Evolutionary conservation across 2,888 invertebrate genomes (phyloP).

Genomic region (Cantharis nigra): DNA sequence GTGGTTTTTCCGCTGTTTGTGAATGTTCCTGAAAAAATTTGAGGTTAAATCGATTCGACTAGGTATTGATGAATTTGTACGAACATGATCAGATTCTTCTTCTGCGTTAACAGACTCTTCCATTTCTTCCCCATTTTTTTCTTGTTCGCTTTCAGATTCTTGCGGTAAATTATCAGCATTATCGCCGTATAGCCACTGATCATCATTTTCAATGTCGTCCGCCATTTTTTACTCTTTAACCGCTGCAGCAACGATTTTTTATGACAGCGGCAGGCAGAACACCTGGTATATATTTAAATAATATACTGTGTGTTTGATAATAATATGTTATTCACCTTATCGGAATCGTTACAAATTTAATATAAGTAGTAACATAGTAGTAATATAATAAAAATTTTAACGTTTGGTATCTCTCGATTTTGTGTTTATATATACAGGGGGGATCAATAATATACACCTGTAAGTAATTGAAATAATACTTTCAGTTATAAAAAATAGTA

Average conservation of each 20-base stretch:
- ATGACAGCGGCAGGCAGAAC: neutral
- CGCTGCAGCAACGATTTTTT: neutral
- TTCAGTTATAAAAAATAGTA: no score
- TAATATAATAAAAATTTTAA: no score
- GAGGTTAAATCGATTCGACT: conserved; percentile 39
- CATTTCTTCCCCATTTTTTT: conserved; percentile 37
- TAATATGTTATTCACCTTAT: no score
- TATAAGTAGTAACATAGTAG: no score
- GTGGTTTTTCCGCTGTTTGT: neutral
- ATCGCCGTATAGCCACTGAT: conserved; percentile 88
- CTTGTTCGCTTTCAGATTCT: conserved; percentile 19
- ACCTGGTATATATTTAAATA: neutral
- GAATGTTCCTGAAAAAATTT: neutral
- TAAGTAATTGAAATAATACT: no score
- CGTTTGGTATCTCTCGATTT: no score
- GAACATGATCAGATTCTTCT: conserved; percentile 4
- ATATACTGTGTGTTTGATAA: neutral
- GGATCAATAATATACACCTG: no score
- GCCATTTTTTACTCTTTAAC: conserved; percentile 59
- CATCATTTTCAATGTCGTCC: conserved; percentile 75
- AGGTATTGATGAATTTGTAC: neutral
- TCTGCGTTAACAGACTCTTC: conserved; percentile 50
- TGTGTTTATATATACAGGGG: no score
- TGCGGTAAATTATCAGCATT: conserved; percentile 64
- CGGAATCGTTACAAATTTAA: no score